Evolutionary conservation across 1,140 invertebrate species (phyloP).

Genomic region (Eumeta japonica): DNA sequence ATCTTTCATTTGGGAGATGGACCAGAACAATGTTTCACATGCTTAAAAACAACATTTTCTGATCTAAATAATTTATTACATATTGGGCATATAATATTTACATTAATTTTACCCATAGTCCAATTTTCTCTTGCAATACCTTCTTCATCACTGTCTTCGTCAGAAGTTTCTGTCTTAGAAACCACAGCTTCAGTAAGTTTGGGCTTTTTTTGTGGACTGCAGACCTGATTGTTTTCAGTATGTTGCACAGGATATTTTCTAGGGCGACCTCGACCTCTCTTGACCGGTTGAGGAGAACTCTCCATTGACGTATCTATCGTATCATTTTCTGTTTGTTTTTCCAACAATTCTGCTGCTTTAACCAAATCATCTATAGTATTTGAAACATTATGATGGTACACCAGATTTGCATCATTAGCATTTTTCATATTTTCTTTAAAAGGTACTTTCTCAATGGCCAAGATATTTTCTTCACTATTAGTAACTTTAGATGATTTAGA

Average conservation of each 20-base stretch:
- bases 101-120: slow-evolving; percentile 51
- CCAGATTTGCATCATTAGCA: background rate
- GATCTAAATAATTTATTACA: slow-evolving; percentile 52
- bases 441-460: no score
- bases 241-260: slow-evolving; percentile 41
- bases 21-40: slow-evolving; percentile 54
- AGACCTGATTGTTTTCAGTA: slow-evolving; percentile 16
- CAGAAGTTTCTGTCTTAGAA: slow-evolving; percentile 24
- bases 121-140: slow-evolving; percentile 45
- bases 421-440: no score
- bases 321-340: slow-evolving; percentile 33
- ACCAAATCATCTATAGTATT: slow-evolving; percentile 43
- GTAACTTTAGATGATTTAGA: background rate
- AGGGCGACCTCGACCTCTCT: slow-evolving; percentile 44
- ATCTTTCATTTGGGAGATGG: slow-evolving; percentile 38
- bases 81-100: slow-evolving; percentile 52
- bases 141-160: slow-evolving; percentile 30
- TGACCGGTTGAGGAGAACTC: slow-evolving; percentile 22
- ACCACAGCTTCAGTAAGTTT: slow-evolving; percentile 24
- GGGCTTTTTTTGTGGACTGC: slow-evolving; percentile 39
- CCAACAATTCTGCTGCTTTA: slow-evolving; percentile 44
- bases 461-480: background rate
- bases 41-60: slow-evolving; percentile 54
- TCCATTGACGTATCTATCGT: slow-evolving; percentile 10
- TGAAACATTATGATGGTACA: no score